Percentiles rank a stretch among this genome's conserved stretches.
Conservation (phyloP, 2,113 vertebrate species). For the Brienomyrus brachyistius region DNA sequence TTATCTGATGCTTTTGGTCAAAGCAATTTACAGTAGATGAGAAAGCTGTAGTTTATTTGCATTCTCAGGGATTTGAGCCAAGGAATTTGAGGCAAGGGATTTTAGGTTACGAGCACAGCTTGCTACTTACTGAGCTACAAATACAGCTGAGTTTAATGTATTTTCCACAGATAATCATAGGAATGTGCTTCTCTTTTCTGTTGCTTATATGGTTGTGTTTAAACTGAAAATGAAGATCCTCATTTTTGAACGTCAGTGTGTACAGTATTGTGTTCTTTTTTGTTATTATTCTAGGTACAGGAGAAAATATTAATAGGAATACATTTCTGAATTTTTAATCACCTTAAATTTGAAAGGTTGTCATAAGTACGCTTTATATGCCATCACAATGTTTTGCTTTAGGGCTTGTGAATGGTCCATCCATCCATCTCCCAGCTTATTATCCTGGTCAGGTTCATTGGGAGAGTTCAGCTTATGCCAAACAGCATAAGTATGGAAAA, state of each 20-base stretch:
- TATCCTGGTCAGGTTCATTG: not conserved
- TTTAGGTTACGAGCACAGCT: not conserved
- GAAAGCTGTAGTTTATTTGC: not conserved
- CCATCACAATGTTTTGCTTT: not conserved
- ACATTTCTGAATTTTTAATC: not conserved
- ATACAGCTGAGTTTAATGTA: not conserved
- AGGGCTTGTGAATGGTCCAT: not conserved
- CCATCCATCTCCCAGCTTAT: not conserved
- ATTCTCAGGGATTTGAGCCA: not conserved
- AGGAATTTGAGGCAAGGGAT: not conserved
- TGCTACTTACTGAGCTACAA: not conserved
- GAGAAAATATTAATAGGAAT: not conserved
- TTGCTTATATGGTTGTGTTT: not conserved
- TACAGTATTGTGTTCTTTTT: not conserved
- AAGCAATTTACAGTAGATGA: not conserved
- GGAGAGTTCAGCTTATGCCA: not conserved
- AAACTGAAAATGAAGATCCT: not conserved
- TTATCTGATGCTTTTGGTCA: not conserved
- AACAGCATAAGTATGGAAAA: not conserved
- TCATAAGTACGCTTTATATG: not conserved
- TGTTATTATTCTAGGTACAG: not conserved
- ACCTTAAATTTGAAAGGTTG: not conserved
- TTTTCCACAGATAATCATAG: not conserved
- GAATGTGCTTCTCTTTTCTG: not conserved
- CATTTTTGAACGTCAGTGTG: not conserved